Evolutionary conservation across 2,113 vertebrate species (phyloP).

Genomic region (Acrocephalus kingi): DNA sequence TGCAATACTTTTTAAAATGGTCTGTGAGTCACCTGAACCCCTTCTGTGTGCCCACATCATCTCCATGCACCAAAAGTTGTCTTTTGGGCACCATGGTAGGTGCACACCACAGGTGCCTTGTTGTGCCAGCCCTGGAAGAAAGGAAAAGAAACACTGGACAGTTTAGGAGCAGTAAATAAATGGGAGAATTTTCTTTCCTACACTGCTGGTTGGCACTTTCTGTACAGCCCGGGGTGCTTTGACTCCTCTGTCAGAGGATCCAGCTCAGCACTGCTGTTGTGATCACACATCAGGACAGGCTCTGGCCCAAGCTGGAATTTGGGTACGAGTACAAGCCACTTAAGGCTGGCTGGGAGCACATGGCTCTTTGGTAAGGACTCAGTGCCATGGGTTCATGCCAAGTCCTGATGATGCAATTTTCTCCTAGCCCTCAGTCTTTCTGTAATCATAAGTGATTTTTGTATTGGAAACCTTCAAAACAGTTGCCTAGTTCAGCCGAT

Average conservation of each 20-base stretch:
- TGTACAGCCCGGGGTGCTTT: rapidly evolving
- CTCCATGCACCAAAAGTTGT: neutral
- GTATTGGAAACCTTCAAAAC: slow-evolving; percentile 60
- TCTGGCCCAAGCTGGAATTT: neutral
- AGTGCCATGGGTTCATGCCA: neutral
- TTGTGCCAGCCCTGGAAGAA: neutral
- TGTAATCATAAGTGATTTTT: slow-evolving; percentile 43
- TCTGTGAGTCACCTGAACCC: neutral
- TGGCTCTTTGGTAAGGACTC: neutral
- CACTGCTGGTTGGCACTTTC: neutral
- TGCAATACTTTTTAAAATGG: neutral
- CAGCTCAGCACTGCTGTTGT: neutral
- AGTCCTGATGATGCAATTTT: neutral
- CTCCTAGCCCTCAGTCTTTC: neutral
- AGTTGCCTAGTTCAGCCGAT: neutral
- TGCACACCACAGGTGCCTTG: neutral
- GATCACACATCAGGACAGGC: neutral
- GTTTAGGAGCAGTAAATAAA: neutral
- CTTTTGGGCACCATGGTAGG: neutral
- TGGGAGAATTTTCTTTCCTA: neutral
- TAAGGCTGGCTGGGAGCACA: neutral
- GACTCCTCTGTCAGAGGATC: neutral
- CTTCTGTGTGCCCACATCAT: neutral
- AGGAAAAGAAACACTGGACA: neutral
- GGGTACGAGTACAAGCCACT: neutral